These are phyloP conservation scores for Triplophysa tibetana DNA, from an alignment of 2,113 vertebrate genomes.

Conservation along the genomic window DNA sequence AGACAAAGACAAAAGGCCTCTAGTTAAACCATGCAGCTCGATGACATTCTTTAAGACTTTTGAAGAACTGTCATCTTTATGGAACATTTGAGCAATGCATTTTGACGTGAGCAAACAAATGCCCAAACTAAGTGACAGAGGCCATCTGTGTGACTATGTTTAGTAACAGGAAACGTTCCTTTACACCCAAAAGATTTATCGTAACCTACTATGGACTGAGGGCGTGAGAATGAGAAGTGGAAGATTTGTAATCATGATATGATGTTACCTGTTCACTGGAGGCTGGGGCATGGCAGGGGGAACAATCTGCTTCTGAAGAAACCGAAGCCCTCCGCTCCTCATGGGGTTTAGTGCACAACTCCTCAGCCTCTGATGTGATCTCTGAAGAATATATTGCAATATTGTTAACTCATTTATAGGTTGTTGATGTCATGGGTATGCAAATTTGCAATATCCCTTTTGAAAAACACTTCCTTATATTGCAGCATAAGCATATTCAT, in stretches of 20 bases:
- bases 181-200: not conserved
- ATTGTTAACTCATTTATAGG: too few species aligned
- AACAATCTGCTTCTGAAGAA: constrained; percentile 61
- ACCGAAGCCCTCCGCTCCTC: constrained; percentile 75
- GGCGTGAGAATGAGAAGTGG: too few species aligned
- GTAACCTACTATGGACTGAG: not conserved
- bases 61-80: constrained; percentile 50
- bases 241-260: not conserved
- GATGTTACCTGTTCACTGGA: constrained; percentile 65
- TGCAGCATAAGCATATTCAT: not conserved
- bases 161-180: not conserved
- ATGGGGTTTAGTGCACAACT: constrained; percentile 88
- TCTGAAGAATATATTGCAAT: constrained; percentile 68
- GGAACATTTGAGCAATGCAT: constrained; percentile 50
- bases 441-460: too few species aligned
- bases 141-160: not conserved
- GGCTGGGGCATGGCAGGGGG: constrained; percentile 54
- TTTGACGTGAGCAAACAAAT: constrained; percentile 42
- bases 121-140: not conserved
- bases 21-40: constrained; percentile 50
- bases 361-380: constrained; percentile 93
- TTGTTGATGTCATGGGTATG: too few species aligned
- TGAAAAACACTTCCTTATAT: constrained; percentile 3
- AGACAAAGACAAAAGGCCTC: constrained; percentile 47
- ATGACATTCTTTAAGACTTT: constrained; percentile 62